Evolutionary conservation across 2,113 vertebrate species (phyloP), one percentile per base, ranked within the genome.

Genomic region (Rhinolophus ferrumequinum): DNA sequence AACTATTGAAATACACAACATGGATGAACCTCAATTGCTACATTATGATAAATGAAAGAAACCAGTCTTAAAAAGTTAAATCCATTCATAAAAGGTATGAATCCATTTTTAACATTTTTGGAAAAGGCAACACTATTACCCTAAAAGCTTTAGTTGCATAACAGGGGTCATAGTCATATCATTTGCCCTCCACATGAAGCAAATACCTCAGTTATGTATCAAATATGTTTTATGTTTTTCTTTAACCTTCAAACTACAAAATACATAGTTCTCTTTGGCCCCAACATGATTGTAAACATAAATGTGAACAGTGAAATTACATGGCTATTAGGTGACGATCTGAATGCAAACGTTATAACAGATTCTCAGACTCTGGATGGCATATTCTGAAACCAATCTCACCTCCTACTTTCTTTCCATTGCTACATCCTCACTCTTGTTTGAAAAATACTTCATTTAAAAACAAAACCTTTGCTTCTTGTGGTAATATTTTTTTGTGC

Each of bases 171-270:
- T 58, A 52, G 67, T 77, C 47, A 70, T 82, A 72, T 62, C 52
- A 82, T 85, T 96, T 70, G 60, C 80, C 67, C 4, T 86, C 67
- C 24, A 52, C 10, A 3, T 88, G 38, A 18, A 94, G n/a, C 56
- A 94, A 54, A 33, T 69, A 56, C 8, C 44, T 76, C 26, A 64
- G 73, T 97, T 90, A 86, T 50, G 38, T 67, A 22, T 70, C 85
- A 91, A 66, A 79, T 92, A 58, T 28, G 38, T 35, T 82, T 89
- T 52, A 9, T 86, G 30, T 66, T 75, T 86, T 88, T 38, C 22
- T 58, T 96, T 92, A 95, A 87, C n/a, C 41, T 90, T 93, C 64
- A 73, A 9, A 82, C 75, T 93, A 21, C 70, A 44, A 93, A 88
- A 21, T 90, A 54, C 30, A n/a, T 79, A 73, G 69, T 70, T 76